These are phyloP conservation scores for Sesamia nonagrioides DNA, from an alignment of 1,140 invertebrate genomes.

Conservation along the genomic window DNA sequence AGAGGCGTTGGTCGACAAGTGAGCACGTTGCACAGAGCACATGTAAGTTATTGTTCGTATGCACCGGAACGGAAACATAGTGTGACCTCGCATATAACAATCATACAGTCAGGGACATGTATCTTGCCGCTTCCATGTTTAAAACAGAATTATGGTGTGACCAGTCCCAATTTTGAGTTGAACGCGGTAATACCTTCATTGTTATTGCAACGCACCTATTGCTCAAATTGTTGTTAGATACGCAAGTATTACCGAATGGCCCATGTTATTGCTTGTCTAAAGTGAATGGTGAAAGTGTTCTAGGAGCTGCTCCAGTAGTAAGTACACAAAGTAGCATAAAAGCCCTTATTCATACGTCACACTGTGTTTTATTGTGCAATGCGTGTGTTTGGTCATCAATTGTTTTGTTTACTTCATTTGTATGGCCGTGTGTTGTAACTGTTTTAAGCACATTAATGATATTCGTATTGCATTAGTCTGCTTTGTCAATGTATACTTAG, in stretches of 20 bases:
- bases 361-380: constrained; percentile 15
- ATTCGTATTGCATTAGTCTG: no score
- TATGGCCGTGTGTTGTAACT: not conserved
- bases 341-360: constrained; percentile 27
- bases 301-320: not conserved
- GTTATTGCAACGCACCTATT: not conserved
- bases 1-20: constrained; percentile 44
- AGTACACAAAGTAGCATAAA: not conserved
- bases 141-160: constrained; percentile 2
- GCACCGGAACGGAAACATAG: constrained; percentile 30
- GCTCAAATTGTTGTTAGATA: not conserved
- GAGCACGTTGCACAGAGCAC: constrained; percentile 50
- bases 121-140: constrained; percentile 10
- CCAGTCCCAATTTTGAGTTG: not conserved
- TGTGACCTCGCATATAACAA: constrained; percentile 29
- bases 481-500: no score
- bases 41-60: constrained; percentile 54
- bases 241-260: not conserved
- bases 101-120: constrained; percentile 22
- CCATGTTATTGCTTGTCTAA: not conserved
- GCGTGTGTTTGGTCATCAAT: not conserved
- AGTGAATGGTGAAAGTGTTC: constrained; percentile 34
- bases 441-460: no score
- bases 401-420: constrained; percentile 17
- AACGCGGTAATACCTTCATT: not conserved